phyloP scores from a whole-genome alignment of 2,797 vertebrate genomes.

The Microcaecilia unicolor region DNA sequence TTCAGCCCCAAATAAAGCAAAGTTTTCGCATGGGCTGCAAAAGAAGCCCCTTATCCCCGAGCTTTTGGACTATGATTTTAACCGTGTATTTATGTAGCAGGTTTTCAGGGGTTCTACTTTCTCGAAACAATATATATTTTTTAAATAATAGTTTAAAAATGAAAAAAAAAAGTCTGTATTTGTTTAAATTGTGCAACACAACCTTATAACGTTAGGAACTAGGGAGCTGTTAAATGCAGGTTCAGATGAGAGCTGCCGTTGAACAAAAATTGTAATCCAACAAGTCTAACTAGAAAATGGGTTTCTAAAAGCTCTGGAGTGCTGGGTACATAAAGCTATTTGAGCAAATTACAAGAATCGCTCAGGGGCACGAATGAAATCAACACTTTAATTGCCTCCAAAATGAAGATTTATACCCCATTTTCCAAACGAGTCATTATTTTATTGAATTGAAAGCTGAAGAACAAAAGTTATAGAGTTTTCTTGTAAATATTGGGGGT shows the following conservation, averaged over 20 bases:
- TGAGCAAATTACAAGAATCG: conserved; percentile 83
- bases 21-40: no score
- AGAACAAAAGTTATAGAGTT: conserved; percentile 27
- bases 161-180: no score
- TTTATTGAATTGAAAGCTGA: conserved; percentile 55
- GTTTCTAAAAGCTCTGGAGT: conserved; percentile 72
- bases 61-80: no score
- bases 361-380: conserved; percentile 80
- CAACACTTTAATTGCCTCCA: conserved; percentile 95
- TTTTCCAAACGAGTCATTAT: conserved; percentile 71
- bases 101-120: no score
- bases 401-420: conserved; percentile 88
- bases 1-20: no score
- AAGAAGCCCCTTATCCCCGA: no score
- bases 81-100: no score
- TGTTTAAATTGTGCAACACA: no score
- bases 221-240: conserved; percentile 9
- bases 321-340: conserved; percentile 82
- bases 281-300: conserved; percentile 73
- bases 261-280: conserved; percentile 57
- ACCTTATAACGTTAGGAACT: background rate
- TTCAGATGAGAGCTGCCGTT: conserved; percentile 17
- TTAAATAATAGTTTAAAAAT: no score
- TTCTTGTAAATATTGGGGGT: conserved; percentile 11
- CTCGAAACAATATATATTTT: no score